These are phyloP conservation scores for Microplitis mediator DNA, from an alignment of 1,140 invertebrate genomes.

Conservation along the genomic window DNA sequence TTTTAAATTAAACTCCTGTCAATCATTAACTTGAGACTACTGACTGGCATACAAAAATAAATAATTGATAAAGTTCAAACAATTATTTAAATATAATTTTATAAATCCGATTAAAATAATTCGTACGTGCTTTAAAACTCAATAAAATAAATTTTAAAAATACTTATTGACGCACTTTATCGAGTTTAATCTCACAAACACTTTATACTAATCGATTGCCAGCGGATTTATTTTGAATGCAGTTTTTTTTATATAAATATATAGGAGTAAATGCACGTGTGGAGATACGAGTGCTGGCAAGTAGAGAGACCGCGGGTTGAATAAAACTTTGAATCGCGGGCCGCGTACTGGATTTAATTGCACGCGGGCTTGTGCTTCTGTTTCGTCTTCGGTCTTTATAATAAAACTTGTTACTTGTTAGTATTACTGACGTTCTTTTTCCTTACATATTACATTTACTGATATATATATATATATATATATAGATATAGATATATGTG, in stretches of 20 bases:
- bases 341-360: too few relatives aligned
- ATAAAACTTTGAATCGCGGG: too few relatives aligned
- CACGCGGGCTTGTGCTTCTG: too few relatives aligned
- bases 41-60: background rate
- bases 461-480: too few relatives aligned
- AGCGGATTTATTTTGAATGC: background rate
- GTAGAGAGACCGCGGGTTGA: too few relatives aligned
- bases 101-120: background rate
- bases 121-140: slow-evolving; percentile 8
- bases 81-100: background rate
- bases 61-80: background rate
- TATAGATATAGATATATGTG: background rate
- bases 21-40: background rate
- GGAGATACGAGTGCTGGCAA: too few relatives aligned
- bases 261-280: too few relatives aligned
- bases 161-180: background rate
- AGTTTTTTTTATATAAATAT: background rate
- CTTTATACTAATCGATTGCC: background rate
- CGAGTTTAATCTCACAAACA: background rate
- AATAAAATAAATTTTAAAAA: slow-evolving; percentile 1
- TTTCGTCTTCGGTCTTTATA: background rate
- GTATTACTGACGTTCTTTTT: slow-evolving; percentile 3
- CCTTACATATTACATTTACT: background rate
- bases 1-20: background rate
- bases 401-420: slow-evolving; percentile 6